Evolutionary conservation across 1,140 invertebrate species (phyloP), one percentile per base, ranked within the genome.

Genomic region (Apis cerana): DNA sequence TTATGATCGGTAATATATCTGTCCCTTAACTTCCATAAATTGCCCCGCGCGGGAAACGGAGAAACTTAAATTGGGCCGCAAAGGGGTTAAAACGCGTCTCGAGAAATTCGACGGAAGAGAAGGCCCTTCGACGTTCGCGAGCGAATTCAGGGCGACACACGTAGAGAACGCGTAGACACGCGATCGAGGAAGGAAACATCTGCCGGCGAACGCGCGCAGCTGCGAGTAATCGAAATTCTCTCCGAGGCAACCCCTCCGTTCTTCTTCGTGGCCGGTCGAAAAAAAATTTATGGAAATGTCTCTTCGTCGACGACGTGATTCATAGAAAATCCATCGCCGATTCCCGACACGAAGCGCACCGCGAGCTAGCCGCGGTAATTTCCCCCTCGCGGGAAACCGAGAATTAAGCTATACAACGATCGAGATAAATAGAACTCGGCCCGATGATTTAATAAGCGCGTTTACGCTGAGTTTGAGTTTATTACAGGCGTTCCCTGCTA

Each of bases 201-300:
- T 90, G 90, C 90, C 77, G 77, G 21, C 58, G 74, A 78, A 89
- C 77, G 87, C 76, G 84, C 84, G 86, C 90, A 91, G 90, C 90
- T 91, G 90, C 88, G 62, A 87, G 58, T 82, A 58, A 74, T 84
- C 77, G 70, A 85, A 75, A 71, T 72, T 74, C 75, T n/a, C 33
- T 7, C 3, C 74, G 62, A 67, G 33, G 17, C 27, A 10, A 33
- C 33, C 33, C 33, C 33, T 33, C 33, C 59, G 50, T 52, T 15
- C 17, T 52, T 23, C 15, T 33, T 58, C 33, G 33, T 50, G 52
- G 77, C 33, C 69, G 56, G 43, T 64, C 50, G 52, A 33, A 19
- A 52, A 56, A 56, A 67, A 43, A 19, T 2, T 56, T 56, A 71
- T 56, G 52, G 23, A 56, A 71, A 43, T 27, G 33, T 48, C 43